phyloP scores from a whole-genome alignment of 2,888 invertebrate genomes.

The Xestia xanthographa region DNA sequence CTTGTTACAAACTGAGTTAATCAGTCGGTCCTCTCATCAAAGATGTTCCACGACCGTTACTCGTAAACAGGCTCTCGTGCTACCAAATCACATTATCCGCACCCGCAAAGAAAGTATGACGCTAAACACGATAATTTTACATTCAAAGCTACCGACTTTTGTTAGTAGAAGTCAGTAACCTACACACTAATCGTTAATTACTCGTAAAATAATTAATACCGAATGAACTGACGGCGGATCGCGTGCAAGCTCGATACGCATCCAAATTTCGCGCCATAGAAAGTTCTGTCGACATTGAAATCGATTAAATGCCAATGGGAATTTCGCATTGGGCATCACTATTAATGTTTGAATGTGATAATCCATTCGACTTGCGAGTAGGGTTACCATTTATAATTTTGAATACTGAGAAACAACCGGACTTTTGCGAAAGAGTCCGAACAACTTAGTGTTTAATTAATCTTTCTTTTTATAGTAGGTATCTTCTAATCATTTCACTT shows the following conservation, averaged over 20 bases:
- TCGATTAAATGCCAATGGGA: slow-evolving; percentile 71
- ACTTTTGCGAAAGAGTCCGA: background rate
- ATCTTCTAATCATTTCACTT: no score
- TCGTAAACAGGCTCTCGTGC: slow-evolving; percentile 52
- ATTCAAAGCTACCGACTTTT: slow-evolving; percentile 64
- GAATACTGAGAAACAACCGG: no score
- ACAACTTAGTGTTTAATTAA: background rate
- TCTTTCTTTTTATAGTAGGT: background rate
- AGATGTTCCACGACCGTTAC: slow-evolving; percentile 45
- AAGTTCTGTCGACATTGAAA: slow-evolving; percentile 71
- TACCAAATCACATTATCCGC: slow-evolving; percentile 59
- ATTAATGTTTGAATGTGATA: slow-evolving; percentile 42
- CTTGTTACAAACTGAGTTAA: background rate
- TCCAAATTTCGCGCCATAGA: slow-evolving; percentile 72
- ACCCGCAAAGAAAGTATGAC: slow-evolving; percentile 58
- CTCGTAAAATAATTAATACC: slow-evolving; percentile 54
- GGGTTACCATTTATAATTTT: background rate
- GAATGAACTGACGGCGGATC: slow-evolving; percentile 51
- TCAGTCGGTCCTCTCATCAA: background rate
- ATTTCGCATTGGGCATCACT: slow-evolving; percentile 55
- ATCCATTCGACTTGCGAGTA: slow-evolving; percentile 62
- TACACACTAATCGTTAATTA: slow-evolving; percentile 57
- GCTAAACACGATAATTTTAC: slow-evolving; percentile 65
- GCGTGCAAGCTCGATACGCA: slow-evolving; percentile 63
- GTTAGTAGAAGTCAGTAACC: slow-evolving; percentile 52